These are phyloP conservation scores for Nomada fucata DNA, from an alignment of 2,888 invertebrate species.

Conservation along the genomic window DNA sequence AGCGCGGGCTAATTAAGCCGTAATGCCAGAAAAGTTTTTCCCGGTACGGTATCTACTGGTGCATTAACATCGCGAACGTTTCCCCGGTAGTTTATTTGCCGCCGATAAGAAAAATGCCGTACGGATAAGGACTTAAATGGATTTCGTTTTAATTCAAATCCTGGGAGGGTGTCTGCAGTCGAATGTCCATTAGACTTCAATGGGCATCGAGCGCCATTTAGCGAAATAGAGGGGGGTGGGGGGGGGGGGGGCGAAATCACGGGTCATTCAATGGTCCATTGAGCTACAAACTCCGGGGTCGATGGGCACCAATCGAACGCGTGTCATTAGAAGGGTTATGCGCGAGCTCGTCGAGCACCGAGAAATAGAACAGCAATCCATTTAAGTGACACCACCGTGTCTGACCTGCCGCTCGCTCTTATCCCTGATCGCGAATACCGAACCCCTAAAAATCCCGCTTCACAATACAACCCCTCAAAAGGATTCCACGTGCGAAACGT, in stretches of 20 bases:
- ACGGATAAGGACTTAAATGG: too few species aligned
- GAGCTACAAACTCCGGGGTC: neutral
- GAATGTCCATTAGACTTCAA: neutral
- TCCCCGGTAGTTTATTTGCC: neutral
- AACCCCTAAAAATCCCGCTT: neutral
- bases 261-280: conserved; percentile 18
- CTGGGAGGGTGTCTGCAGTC: neutral
- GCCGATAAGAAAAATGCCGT: neutral
- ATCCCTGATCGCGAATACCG: too few species aligned
- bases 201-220: neutral
- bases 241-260: neutral
- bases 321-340: neutral
- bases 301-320: neutral
- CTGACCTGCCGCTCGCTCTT: too few species aligned
- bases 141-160: too few species aligned
- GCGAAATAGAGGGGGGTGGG: neutral
- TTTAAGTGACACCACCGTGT: neutral
- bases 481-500: neutral
- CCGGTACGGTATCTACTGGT: neutral
- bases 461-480: neutral
- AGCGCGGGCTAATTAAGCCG: conserved; percentile 48
- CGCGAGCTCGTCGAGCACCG: neutral
- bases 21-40: conserved; percentile 9
- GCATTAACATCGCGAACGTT: neutral
- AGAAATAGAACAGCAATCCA: neutral